phyloP scores from a whole-genome alignment of 2,113 vertebrate genomes.

The Pangasianodon gigas region DNA sequence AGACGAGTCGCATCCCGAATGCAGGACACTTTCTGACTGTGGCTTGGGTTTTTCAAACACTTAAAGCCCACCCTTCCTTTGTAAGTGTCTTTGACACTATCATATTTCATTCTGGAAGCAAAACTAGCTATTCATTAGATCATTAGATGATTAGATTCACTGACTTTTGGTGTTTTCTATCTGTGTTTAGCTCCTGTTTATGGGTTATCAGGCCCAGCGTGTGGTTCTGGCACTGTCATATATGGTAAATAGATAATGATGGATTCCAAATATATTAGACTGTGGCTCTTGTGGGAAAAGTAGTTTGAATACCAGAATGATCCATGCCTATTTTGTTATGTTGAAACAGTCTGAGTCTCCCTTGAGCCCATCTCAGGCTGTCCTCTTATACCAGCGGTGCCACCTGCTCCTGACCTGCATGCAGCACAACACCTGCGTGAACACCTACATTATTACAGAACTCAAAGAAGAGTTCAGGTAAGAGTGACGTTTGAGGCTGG shows the following conservation, averaged over 20 bases:
- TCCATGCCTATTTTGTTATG: background rate
- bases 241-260: background rate
- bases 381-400: constrained; percentile 78
- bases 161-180: background rate
- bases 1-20: constrained; percentile 64
- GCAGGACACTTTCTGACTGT: constrained; percentile 66
- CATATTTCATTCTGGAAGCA: background rate
- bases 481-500: background rate
- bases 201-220: constrained; percentile 69
- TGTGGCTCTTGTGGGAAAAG: background rate
- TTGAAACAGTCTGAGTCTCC: constrained; percentile 9
- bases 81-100: constrained; percentile 56
- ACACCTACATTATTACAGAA: constrained; percentile 65
- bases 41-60: constrained; percentile 68
- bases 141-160: background rate
- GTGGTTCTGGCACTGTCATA: constrained; percentile 68
- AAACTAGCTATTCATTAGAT: background rate
- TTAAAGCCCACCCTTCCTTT: constrained; percentile 68
- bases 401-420: constrained; percentile 75
- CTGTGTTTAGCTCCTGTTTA: constrained; percentile 66
- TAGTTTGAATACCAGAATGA: background rate
- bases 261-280: background rate
- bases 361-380: constrained; percentile 67
- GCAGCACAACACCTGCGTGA: constrained; percentile 68
- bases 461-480: constrained; percentile 81